Evolutionary conservation across 2,113 vertebrate species (phyloP).

Genomic region (Notothenia rossii): DNA sequence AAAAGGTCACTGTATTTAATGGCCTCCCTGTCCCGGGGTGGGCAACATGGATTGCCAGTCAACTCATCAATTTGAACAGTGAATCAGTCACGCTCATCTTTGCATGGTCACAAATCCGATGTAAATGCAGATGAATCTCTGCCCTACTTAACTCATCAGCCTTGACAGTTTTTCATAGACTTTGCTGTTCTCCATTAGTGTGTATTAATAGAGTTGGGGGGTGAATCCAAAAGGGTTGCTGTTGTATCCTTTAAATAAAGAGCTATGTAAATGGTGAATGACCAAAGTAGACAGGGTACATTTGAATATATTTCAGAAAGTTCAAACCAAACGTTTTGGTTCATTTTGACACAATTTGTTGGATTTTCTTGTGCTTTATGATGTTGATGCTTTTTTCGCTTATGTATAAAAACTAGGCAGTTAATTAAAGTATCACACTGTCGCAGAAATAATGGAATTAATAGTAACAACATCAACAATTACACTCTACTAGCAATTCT

Average conservation of each 20-base stretch:
- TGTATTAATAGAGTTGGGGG: slow-evolving; percentile 14
- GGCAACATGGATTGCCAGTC: slow-evolving; percentile 49
- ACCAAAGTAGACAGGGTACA: not conserved
- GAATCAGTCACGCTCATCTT: slow-evolving; percentile 58
- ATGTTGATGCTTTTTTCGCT: not conserved
- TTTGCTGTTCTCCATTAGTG: slow-evolving; percentile 26
- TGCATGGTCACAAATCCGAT: slow-evolving; percentile 57
- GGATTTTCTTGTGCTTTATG: not conserved
- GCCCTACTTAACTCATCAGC: slow-evolving; percentile 59
- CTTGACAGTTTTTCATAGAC: slow-evolving; percentile 45
- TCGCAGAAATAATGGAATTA: not conserved
- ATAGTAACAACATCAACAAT: not conserved
- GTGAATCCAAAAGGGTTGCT: slow-evolving; percentile 16
- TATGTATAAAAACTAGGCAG: not conserved
- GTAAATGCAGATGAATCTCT: slow-evolving; percentile 58
- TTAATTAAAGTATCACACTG: not conserved
- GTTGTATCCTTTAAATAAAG: slow-evolving; percentile 8
- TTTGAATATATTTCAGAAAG: not conserved
- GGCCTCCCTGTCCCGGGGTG: slow-evolving; percentile 42
- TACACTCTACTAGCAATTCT: not conserved
- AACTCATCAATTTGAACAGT: slow-evolving; percentile 59
- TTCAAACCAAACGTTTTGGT: not conserved
- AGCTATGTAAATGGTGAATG: slow-evolving; percentile 12
- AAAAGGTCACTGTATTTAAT: slow-evolving; percentile 66
- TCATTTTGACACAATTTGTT: not conserved